Evolutionary conservation across 2,113 vertebrate species (phyloP).

Genomic region (Prunella fulvescens): DNA sequence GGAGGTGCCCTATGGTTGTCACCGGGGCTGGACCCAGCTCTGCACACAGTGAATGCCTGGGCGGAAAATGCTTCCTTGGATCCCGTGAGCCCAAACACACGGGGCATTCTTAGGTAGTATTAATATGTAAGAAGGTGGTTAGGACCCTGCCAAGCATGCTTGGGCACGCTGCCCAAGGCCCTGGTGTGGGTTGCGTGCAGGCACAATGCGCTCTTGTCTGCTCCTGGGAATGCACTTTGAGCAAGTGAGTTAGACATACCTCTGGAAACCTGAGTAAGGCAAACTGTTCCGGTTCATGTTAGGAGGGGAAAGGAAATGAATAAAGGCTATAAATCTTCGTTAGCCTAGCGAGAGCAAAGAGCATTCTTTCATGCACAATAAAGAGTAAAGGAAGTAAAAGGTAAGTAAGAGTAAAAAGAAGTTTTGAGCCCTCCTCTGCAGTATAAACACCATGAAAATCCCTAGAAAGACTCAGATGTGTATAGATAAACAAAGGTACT

Average conservation of each 20-base stretch:
- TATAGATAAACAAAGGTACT: not conserved
- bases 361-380: not conserved
- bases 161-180: constrained; percentile 36
- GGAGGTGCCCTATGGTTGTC: not conserved
- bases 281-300: constrained; percentile 59
- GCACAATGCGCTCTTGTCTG: constrained; percentile 52
- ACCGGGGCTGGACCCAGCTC: accelerated
- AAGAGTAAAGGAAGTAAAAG: not conserved
- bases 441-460: not conserved
- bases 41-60: accelerated
- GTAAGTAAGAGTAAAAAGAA: not conserved
- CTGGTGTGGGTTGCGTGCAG: not conserved
- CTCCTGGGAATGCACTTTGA: constrained; percentile 16
- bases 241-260: constrained; percentile 5
- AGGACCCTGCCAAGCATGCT: constrained; percentile 5
- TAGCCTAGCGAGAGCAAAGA: not conserved
- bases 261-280: constrained; percentile 27
- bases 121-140: constrained; percentile 42
- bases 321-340: constrained; percentile 21
- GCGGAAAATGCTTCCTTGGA: not conserved
- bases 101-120: constrained; percentile 27
- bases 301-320: constrained; percentile 43
- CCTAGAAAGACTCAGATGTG: not conserved
- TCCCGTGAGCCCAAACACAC: not conserved
- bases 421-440: not conserved